Evolutionary conservation across 2,797 vertebrate species (phyloP), one percentile per base, ranked within the genome.

Genomic region (Sebastes baramenuke): DNA sequence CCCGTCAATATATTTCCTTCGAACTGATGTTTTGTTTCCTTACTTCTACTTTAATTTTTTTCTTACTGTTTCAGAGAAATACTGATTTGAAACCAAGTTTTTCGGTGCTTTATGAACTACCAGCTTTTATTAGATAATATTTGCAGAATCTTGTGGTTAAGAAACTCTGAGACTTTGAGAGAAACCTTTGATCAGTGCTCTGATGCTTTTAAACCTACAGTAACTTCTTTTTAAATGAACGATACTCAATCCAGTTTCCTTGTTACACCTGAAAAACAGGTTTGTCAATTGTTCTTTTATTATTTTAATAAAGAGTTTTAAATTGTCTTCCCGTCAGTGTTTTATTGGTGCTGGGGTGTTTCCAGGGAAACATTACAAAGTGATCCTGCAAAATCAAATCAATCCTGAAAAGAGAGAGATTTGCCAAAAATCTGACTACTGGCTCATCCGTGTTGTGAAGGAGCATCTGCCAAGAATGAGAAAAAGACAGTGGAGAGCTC

Each of bases 301-400:
- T 14, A 46, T 0, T 30, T 0, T 13, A 12, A 32, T 61, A 11
- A 61, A 61, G 8, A 49, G 27, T 8, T 49, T 5, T 12, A 18
- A 24, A 18, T 18, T 8, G 1, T 12, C 20, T 22, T 29, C 12
- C 5, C 20, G 13, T 12, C 20, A 11, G 36, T 49, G 36, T 72
- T 62, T 61, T 6, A 42, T n/a, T 22, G 24, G 24, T 59, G 34
- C 11, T 20, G 16, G 16, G 6, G 3, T 18, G 20, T 54, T 52
- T 27, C 27, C 29, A 2, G 29, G 29, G 29, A 30, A 30, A 30
- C 7, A 6, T 0, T 88, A 84, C 81, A 78, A 85, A 69, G 67
- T 84, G 38, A 82, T 82, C 11, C 52, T 90, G 60, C 81, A 86
- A 67, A 89, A 86, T 22, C 81, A 73, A 6, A 80, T 84, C 64